Evolutionary conservation across 2,113 vertebrate genomes (phyloP), one percentile per base, ranked within the genome.

Genomic region (Anoplopoma fimbria): DNA sequence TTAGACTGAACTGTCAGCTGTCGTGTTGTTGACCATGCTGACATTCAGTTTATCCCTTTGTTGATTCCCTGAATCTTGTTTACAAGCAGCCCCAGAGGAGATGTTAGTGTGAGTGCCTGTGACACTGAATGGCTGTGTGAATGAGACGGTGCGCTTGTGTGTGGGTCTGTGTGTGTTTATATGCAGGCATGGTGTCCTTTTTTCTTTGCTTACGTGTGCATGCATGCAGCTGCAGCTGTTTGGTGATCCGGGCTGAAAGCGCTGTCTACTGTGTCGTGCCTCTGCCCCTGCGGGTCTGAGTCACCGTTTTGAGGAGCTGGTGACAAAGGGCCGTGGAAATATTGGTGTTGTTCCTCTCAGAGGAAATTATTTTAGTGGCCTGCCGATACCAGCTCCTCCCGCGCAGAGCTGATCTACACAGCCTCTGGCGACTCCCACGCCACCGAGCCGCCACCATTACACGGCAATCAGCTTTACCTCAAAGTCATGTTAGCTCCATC

Each of bases 241-340:
- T 74, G 72, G 57, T 61, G 57, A 64, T 65, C 40, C 60, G 79
- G 21, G 21, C 21, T 9, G 23, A 9, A 38, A 64, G 68, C 55
- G 29, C 78, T 69, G 64, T 81, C 67, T 88, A 60, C 74, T 23
- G 34, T 38, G 33, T 6, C 4, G 34, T 74, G 36, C 23, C 40
- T 75, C 40, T 67, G 64, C 62, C 51, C 61, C 60, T 47, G 57
- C 38, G 71, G 25, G 71, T 83, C 81, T 92, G 89, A 91, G 67
- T 89, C 89, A 90, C 77, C 21, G n/a, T 85, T 49, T 77, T 58
- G 71, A 77, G 75, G 47, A 84, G 67, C 12, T 25, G 3, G 53
- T 71, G 85, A 82, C 80, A 88, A 74, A 77, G 7, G 51, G 27
- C 65, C 71, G 60, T 82, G 86, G 69, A 83, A 87, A 85, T 83